Percentiles rank a stretch among this genome's conserved stretches.
phyloP scores from a whole-genome alignment of 2,888 invertebrate species.

The Apeira syringaria region DNA sequence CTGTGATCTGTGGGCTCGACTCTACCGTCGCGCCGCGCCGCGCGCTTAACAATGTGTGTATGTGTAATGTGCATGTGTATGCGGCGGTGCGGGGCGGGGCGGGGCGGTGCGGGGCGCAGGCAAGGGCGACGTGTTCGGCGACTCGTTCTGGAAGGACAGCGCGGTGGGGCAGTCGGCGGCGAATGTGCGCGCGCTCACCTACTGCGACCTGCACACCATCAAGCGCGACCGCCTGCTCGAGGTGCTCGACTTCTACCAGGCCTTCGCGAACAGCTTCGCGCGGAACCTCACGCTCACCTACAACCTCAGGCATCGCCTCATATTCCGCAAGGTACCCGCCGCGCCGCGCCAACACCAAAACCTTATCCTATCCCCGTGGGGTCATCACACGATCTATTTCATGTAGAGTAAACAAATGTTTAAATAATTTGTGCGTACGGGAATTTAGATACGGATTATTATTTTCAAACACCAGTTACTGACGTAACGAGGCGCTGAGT shows the following conservation, averaged over 20 bases:
- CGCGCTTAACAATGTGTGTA: too few species aligned
- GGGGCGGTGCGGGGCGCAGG: slow-evolving; percentile 76
- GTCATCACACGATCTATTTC: too few species aligned
- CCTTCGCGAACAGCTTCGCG: slow-evolving; percentile 99
- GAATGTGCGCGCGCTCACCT: slow-evolving; percentile 99
- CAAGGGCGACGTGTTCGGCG: slow-evolving; percentile 99
- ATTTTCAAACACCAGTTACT: too few species aligned
- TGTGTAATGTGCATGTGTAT: too few species aligned
- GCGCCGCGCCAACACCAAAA: neutral
- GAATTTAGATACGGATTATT: too few species aligned
- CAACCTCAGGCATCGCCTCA: slow-evolving; percentile 98
- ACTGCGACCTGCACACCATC: slow-evolving; percentile 99
- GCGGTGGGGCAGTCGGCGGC: slow-evolving; percentile 99
- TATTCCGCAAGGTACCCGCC: slow-evolving; percentile 84
- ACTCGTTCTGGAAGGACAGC: slow-evolving; percentile 99
- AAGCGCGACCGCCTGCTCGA: slow-evolving; percentile 97
- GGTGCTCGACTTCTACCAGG: slow-evolving; percentile 99
- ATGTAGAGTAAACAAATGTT: too few species aligned
- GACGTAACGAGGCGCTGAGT: too few species aligned
- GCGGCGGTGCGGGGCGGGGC: too few species aligned
- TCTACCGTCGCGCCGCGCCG: too few species aligned
- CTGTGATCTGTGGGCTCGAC: too few species aligned
- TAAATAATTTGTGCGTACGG: too few species aligned
- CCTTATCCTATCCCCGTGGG: too few species aligned
- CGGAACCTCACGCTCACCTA: slow-evolving; percentile 99